Conservation (phyloP, 2,113 vertebrate species). For the Myanophis thanlyinensis region DNA sequence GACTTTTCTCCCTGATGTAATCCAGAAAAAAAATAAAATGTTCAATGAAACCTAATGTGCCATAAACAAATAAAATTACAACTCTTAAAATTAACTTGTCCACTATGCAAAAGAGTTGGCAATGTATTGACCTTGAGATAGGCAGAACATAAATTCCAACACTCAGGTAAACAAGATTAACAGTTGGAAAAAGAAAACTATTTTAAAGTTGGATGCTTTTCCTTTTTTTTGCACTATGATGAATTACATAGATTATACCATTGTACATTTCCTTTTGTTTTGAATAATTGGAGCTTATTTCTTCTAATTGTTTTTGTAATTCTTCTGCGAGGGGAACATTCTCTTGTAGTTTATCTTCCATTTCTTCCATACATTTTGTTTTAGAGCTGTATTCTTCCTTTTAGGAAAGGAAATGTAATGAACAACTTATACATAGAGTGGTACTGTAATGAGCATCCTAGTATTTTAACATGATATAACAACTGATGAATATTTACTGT, state of each 20-base stretch:
- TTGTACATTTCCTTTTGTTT: conserved; percentile 3
- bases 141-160: not conserved
- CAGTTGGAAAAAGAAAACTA: not conserved
- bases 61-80: not conserved
- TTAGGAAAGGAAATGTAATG: conserved; percentile 13
- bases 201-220: not conserved
- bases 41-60: not conserved
- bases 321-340: conserved; percentile 45
- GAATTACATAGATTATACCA: conserved; percentile 39
- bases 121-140: not conserved
- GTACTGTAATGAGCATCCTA: not conserved
- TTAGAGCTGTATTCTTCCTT: conserved; percentile 30
- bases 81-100: not conserved
- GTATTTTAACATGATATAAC: not conserved
- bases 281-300: not conserved
- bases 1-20: not conserved
- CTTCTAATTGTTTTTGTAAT: conserved; percentile 14
- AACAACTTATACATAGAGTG: not conserved
- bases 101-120: not conserved
- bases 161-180: not conserved
- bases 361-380: conserved; percentile 21
- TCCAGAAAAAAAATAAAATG: not conserved
- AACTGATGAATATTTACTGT: not conserved
- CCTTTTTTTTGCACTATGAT: not conserved
- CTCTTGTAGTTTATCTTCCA: conserved; percentile 43